Evolutionary conservation across 1,140 invertebrate species (phyloP), one percentile per base, ranked within the genome.

Genomic region (Linepithema humile): DNA sequence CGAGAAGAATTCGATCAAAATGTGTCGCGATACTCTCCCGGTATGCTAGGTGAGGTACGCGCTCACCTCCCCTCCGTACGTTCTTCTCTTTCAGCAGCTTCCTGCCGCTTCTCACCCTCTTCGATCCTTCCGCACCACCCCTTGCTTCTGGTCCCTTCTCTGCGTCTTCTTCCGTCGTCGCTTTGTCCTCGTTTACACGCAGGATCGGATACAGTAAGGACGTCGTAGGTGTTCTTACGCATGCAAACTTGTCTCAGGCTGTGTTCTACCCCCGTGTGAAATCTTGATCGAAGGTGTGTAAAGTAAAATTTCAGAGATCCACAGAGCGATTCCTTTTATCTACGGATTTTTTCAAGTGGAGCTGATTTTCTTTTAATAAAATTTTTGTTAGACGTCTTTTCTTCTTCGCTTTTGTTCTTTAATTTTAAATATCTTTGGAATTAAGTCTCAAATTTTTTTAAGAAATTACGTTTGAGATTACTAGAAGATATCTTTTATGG

Each of bases 1-100:
- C 86, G 86, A 72, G 87, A 94, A 92, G 92, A 93, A 94, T 94
- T 88, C 90, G 87, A 90, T 90, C 91, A 91, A 93, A 94, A 91
- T 93, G 89, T 91, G 91, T 90, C 89, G 85, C 75, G 85, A 88
- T 90, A 83, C 87, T 91, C 88, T 83, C 87, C 90, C 88, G 92
- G 91, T 90, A 93, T 92, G 90, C 87, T 89, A 89, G 88, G 90
- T 90, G 91, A 93, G 89, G 83, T 90, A 87, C 87, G 80, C 88
- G 88, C 29, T 83, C 62, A 55, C 77, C 78, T 72, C 67, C 82
- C 45, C 89, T 88, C 89, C 85, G 85, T 87, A 84, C 83, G 83
- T 88, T 88, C 83, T 86, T 75, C 85, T 75, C 70, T 60, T 55
- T 55, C 64, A 23, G 20, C 26, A 59, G 59, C 82, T 82, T 87